These are phyloP conservation scores for Drosophila tsacasi DNA, from an alignment of 1,140 invertebrate species.

Conservation along the genomic window DNA sequence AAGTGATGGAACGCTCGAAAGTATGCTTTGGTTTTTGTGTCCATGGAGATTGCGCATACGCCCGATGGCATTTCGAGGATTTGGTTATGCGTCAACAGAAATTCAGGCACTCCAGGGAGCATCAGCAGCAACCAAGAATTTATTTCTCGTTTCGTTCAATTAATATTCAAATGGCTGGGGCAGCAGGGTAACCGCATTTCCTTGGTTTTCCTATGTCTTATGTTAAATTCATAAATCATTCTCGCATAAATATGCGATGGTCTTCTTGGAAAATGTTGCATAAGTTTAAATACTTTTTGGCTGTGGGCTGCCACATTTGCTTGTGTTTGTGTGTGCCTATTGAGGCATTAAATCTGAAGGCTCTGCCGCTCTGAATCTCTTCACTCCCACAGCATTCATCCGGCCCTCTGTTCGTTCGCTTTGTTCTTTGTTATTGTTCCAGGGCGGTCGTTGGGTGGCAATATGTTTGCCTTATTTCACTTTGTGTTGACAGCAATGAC, in stretches of 20 bases:
- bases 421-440: constrained; percentile 54
- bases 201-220: constrained; percentile 26
- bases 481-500: constrained; percentile 82
- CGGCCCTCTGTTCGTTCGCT: constrained; percentile 14
- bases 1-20: constrained; percentile 13
- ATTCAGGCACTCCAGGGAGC: not conserved
- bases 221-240: constrained; percentile 66
- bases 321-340: constrained; percentile 36
- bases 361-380: constrained; percentile 5
- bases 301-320: not conserved
- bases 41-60: constrained; percentile 36
- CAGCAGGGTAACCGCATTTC: constrained; percentile 25
- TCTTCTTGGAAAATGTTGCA: constrained; percentile 52
- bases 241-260: constrained; percentile 57
- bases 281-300: constrained; percentile 64
- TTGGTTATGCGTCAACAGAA: not conserved
- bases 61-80: constrained; percentile 11
- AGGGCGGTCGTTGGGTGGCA: constrained; percentile 42
- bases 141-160: constrained; percentile 28
- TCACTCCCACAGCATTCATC: constrained; percentile 17
- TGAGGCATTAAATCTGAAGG: constrained; percentile 51
- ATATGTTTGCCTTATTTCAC: constrained; percentile 81
- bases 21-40: constrained; percentile 30
- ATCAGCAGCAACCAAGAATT: not conserved
- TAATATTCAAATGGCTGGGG: constrained; percentile 28